A percentile compares a stretch with the other conserved stretches of the same genome.
Evolutionary conservation across 2,113 vertebrate genomes (phyloP).

Genomic region (Clarias batrachus): DNA sequence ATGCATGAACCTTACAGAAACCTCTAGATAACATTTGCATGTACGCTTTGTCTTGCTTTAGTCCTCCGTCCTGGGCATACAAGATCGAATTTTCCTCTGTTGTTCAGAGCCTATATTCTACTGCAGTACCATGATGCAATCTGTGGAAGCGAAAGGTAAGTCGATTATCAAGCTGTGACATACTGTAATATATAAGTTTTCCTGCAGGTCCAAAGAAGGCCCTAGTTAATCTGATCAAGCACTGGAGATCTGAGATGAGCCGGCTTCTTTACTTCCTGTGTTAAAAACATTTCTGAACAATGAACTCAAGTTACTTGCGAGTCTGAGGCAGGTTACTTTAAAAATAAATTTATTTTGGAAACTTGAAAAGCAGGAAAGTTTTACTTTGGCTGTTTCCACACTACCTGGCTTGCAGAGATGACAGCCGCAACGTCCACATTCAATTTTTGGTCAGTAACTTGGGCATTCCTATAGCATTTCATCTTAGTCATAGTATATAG

Average conservation of each 20-base stretch:
- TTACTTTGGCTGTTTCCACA: background rate
- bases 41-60: constrained; percentile 18
- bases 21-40: constrained; percentile 9
- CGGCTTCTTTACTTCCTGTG: too few relatives aligned
- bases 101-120: constrained; percentile 36
- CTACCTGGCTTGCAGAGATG: background rate
- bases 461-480: background rate
- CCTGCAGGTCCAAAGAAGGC: constrained; percentile 55
- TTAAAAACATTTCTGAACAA: background rate
- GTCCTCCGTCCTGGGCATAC: constrained; percentile 29
- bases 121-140: constrained; percentile 55
- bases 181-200: constrained; percentile 25
- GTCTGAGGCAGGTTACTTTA: background rate
- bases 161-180: constrained; percentile 58
- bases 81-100: constrained; percentile 28
- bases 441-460: background rate
- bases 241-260: background rate
- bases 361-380: background rate
- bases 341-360: background rate
- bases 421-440: background rate
- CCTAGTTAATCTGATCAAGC: background rate
- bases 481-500: background rate
- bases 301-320: background rate
- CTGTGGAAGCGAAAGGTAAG: constrained; percentile 46
- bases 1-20: background rate